Percentiles rank a stretch among this genome's conserved stretches.
phyloP scores from a whole-genome alignment of 1,140 invertebrate genomes.

The Drosophila auraria region DNA sequence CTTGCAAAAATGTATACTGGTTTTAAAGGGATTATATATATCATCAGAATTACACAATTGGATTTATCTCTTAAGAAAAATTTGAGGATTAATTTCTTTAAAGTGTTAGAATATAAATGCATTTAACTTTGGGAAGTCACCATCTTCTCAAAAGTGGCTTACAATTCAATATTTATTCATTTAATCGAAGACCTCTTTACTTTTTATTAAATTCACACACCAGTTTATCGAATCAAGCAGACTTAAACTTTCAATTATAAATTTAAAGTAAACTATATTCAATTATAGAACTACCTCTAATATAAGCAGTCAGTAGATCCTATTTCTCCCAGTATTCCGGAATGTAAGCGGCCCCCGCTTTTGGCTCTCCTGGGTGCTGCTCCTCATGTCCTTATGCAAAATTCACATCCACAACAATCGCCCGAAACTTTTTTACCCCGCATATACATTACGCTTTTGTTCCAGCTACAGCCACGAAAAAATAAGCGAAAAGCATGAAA shows the following conservation, averaged over 20 bases:
- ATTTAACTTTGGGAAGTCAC: no score
- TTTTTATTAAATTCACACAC: no score
- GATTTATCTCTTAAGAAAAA: background rate
- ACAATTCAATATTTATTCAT: background rate
- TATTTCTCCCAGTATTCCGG: conserved; percentile 19
- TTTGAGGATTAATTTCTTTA: no score
- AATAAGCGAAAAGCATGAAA: conserved; percentile 51
- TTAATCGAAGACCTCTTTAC: background rate
- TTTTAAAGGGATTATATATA: background rate
- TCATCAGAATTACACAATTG: background rate
- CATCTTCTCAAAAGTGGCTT: no score
- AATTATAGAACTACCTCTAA: background rate
- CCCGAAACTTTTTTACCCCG: conserved; percentile 59
- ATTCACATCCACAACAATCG: conserved; percentile 62
- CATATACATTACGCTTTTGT: conserved; percentile 62
- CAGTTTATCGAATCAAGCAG: background rate
- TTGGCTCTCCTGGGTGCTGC: conserved; percentile 48
- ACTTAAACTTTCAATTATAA: background rate
- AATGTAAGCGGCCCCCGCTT: conserved; percentile 21
- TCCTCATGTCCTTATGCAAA: conserved; percentile 70
- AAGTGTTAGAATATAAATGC: no score
- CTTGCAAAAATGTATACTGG: background rate
- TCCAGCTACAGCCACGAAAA: conserved; percentile 16
- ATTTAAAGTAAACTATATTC: fast-evolving
- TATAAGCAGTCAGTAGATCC: background rate